Evolutionary conservation across 1,140 invertebrate genomes (phyloP).

Genomic region (Heterodera schachtii): DNA sequence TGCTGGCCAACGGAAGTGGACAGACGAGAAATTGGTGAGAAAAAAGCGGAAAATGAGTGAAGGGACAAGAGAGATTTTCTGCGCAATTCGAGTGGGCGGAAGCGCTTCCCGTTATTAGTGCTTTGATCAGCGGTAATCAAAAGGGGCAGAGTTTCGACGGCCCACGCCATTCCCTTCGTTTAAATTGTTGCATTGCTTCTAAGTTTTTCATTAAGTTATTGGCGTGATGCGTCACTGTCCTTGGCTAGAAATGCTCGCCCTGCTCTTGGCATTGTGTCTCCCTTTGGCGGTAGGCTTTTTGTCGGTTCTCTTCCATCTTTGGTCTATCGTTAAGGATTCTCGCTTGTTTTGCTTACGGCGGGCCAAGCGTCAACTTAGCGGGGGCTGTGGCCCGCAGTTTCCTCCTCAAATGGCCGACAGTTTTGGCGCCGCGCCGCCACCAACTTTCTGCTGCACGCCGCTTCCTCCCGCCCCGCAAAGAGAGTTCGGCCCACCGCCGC

Average conservation of each 20-base stretch:
- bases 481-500: slow-evolving; percentile 5
- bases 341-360: slow-evolving; percentile 10
- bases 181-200: neutral
- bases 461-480: neutral
- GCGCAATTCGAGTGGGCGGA: neutral
- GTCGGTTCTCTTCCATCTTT: neutral
- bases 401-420: slow-evolving; percentile 3
- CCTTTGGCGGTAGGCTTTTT: neutral
- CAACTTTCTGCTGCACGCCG: slow-evolving; percentile 22
- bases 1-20: neutral
- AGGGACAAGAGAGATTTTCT: neutral
- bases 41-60: neutral
- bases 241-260: neutral
- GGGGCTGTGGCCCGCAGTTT: slow-evolving; percentile 9
- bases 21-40: neutral
- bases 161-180: neutral
- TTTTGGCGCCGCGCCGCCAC: slow-evolving; percentile 11
- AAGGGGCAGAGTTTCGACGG: neutral
- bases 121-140: neutral
- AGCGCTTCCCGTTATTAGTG: neutral
- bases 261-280: neutral
- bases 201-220: neutral
- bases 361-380: slow-evolving; percentile 16
- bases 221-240: neutral
- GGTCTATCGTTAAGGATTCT: slow-evolving; percentile 12